Percentiles rank a stretch among this genome's conserved stretches.
Evolutionary conservation across 2,113 vertebrate genomes (phyloP).

Genomic region (Nansenia antarctica): DNA sequence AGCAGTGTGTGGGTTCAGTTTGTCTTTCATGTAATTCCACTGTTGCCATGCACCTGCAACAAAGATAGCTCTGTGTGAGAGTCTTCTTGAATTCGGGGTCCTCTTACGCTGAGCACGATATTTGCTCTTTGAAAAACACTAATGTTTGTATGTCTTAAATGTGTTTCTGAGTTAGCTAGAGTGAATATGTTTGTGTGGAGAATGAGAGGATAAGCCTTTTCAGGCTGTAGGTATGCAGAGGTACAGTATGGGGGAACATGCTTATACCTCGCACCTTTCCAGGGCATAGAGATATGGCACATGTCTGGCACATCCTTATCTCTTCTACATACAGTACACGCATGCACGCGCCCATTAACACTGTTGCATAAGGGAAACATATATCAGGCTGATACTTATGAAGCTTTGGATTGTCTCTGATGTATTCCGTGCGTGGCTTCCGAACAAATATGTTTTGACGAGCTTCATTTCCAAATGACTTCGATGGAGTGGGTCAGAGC

Average conservation of each 20-base stretch:
- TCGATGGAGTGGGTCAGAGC: not conserved
- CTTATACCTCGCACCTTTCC: not conserved
- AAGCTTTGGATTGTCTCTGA: not conserved
- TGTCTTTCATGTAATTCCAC: no score
- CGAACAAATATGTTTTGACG: not conserved
- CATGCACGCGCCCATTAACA: not conserved
- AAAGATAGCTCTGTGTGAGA: no score
- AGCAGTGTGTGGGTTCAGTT: no score
- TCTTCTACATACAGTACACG: not conserved
- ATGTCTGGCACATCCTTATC: not conserved
- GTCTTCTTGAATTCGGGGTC: no score
- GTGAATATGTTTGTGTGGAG: no score
- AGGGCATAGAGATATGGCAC: not conserved
- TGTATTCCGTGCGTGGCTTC: not conserved
- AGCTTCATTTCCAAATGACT: not conserved
- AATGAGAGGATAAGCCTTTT: no score
- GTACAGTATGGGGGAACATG: not conserved
- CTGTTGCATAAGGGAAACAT: not conserved
- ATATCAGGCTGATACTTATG: not conserved
- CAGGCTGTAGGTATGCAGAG: not conserved
- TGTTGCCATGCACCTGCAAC: no score
- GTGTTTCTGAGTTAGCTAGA: no score
- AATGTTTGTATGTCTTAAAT: no score
- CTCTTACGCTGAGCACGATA: no score
- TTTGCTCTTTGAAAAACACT: no score